Evolutionary conservation across 2,113 vertebrate genomes (phyloP).

Genomic region (Felis chaus): DNA sequence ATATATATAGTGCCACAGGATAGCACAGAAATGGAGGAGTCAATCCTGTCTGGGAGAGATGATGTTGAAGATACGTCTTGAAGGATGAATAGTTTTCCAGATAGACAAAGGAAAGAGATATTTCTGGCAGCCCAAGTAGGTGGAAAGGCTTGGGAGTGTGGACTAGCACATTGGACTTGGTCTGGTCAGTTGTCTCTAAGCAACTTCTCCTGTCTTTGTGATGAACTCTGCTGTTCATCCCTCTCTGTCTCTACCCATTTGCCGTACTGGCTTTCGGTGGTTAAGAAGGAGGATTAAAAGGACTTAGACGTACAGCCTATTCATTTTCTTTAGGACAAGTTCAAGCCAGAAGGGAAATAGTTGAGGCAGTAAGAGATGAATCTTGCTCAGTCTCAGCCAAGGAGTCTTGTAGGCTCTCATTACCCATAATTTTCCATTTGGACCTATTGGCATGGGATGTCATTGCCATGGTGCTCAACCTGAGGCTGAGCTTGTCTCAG

Average conservation of each 20-base stretch:
- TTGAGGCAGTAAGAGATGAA: neutral
- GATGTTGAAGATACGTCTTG: neutral
- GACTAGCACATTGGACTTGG: neutral
- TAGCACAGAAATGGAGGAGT: neutral
- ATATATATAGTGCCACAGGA: neutral
- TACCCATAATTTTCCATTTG: neutral
- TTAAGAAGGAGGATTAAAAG: slow-evolving; percentile 24
- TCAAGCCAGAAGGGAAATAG: neutral
- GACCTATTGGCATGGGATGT: fast-evolving
- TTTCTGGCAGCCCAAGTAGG: neutral
- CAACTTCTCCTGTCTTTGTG: neutral
- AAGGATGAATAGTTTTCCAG: neutral
- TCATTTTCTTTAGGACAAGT: neutral
- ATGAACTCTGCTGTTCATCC: neutral
- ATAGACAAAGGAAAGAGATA: neutral
- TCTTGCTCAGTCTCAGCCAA: neutral
- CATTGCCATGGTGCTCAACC: neutral
- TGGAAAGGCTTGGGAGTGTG: neutral
- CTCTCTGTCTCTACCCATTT: neutral
- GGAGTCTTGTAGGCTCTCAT: neutral
- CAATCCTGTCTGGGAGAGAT: neutral
- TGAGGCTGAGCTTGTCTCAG: neutral
- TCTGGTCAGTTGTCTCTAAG: neutral
- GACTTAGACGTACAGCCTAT: neutral
- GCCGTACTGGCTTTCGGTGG: neutral